These are phyloP conservation scores for Brachyistius frenatus DNA, from an alignment of 2,113 vertebrate species.

Conservation along the genomic window DNA sequence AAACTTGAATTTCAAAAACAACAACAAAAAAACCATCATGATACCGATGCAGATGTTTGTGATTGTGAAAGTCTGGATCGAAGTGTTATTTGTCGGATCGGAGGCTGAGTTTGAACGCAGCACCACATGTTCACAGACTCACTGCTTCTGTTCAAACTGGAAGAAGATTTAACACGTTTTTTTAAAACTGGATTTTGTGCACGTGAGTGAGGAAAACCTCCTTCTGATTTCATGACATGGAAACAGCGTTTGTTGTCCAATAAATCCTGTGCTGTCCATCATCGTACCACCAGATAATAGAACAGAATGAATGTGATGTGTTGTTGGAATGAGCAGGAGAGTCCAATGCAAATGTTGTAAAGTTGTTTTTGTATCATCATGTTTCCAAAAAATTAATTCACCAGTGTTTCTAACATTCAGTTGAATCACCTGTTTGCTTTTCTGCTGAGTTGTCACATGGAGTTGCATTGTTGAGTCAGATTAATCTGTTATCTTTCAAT, in stretches of 20 bases:
- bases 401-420: no score
- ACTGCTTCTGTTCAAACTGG: neutral
- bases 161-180: no score
- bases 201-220: no score
- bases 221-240: neutral
- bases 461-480: neutral
- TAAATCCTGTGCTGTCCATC: neutral
- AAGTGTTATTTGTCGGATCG: neutral
- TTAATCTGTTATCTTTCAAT: neutral
- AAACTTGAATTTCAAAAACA: neutral
- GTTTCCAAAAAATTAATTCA: no score
- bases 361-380: no score
- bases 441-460: no score
- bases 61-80: neutral
- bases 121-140: neutral
- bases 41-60: neutral
- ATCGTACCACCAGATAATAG: no score
- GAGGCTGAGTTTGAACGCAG: neutral
- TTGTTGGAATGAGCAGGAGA: no score
- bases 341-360: no score
- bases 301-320: no score
- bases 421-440: no score
- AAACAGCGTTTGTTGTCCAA: neutral
- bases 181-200: no score
- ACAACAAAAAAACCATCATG: neutral